phyloP scores from a whole-genome alignment of 2,888 invertebrate genomes.

The Cephus nigrinus region DNA sequence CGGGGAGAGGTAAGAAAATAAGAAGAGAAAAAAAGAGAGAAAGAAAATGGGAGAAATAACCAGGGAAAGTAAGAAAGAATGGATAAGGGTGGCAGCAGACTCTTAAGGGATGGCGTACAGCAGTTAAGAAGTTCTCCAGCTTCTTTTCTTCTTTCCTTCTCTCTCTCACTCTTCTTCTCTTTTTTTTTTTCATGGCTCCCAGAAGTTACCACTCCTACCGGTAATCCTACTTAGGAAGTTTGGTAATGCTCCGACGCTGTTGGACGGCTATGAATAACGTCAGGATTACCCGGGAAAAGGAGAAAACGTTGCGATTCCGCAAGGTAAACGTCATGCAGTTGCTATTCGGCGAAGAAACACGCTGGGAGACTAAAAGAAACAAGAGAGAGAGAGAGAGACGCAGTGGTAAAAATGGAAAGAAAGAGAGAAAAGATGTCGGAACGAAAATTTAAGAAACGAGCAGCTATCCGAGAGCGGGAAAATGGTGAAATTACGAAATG shows the following conservation, averaged over 20 bases:
- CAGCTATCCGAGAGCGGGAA: background rate
- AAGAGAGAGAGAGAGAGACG: background rate
- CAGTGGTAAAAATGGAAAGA: background rate
- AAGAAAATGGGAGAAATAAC: conserved; percentile 3
- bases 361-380: background rate
- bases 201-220: conserved; percentile 34
- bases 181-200: conserved; percentile 30
- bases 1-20: background rate
- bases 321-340: background rate
- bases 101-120: conserved; percentile 1
- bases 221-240: conserved; percentile 55
- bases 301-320: background rate
- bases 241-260: conserved; percentile 36
- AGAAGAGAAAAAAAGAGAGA: background rate
- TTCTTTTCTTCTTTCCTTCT: background rate
- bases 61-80: conserved; percentile 21
- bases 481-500: background rate
- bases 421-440: background rate
- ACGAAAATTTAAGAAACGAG: background rate
- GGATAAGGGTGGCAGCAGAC: conserved; percentile 8
- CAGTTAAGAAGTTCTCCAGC: conserved; percentile 27
- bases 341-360: background rate
- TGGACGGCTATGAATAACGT: conserved; percentile 51
- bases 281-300: conserved; percentile 39
- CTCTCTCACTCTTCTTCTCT: background rate